Percentiles rank a stretch among this genome's conserved stretches.
Evolutionary conservation across 2,888 invertebrate species (phyloP).

Genomic region (Hydropsyche betteni): DNA sequence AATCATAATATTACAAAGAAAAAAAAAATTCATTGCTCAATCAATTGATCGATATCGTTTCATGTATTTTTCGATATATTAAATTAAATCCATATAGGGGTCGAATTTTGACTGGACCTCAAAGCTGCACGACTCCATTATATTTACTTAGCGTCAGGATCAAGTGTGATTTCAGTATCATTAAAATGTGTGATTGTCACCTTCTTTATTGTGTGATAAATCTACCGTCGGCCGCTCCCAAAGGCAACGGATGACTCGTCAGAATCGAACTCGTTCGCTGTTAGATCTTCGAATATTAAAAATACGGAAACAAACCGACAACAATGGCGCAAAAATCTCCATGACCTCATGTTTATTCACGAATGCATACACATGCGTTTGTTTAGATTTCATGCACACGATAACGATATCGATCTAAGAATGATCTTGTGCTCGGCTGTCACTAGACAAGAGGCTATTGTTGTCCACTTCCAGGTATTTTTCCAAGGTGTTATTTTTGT

Average conservation of each 20-base stretch:
- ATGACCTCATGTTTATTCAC: too few relatives aligned
- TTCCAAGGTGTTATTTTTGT: constrained; percentile 37
- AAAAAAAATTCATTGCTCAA: not conserved
- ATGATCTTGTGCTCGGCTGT: constrained; percentile 31
- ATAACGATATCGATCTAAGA: constrained; percentile 21
- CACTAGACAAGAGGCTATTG: constrained; percentile 33
- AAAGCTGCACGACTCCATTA: constrained; percentile 34
- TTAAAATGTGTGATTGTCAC: constrained; percentile 49
- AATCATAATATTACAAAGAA: too few relatives aligned
- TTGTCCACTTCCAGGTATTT: constrained; percentile 34
- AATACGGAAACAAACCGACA: too few relatives aligned
- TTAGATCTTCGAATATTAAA: constrained; percentile 10
- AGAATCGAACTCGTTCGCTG: constrained; percentile 6
- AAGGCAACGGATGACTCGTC: constrained; percentile 38
- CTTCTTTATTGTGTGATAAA: constrained; percentile 44
- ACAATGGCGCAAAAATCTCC: too few relatives aligned
- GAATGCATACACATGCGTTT: too few relatives aligned
- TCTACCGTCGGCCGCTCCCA: constrained; percentile 34
- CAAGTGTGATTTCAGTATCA: constrained; percentile 45
- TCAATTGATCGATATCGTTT: not conserved
- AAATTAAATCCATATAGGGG: too few relatives aligned
- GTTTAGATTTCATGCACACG: too few relatives aligned
- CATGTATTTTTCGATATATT: not conserved
- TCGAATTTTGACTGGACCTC: constrained; percentile 23
- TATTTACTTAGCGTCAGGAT: constrained; percentile 46